Evolutionary conservation across 2,888 invertebrate species (phyloP).

Genomic region (Erpobdella octoculata): DNA sequence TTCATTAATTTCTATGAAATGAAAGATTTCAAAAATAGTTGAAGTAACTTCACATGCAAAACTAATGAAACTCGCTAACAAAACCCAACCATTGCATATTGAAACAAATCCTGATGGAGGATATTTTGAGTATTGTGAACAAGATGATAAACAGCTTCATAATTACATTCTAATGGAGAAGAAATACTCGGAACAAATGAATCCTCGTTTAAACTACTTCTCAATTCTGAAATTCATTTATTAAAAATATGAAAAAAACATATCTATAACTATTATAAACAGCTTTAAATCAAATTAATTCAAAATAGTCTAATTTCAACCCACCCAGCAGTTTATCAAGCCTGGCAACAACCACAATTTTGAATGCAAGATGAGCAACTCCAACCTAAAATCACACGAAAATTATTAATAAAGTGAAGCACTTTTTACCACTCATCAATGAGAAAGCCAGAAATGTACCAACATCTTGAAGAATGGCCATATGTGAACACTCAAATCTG

Average conservation of each 20-base stretch:
- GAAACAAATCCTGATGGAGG: slow-evolving; percentile 59
- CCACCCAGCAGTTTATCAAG: slow-evolving; percentile 41
- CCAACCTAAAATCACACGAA: slow-evolving; percentile 42
- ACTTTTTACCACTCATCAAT: background rate
- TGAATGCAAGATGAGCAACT: slow-evolving; percentile 47
- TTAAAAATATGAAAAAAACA: background rate
- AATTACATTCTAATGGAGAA: slow-evolving; percentile 42
- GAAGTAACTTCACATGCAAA: background rate
- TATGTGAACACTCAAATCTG: slow-evolving; percentile 43
- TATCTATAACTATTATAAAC: background rate
- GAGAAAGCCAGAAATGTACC: slow-evolving; percentile 32
- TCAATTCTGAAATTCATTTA: background rate
- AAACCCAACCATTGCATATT: slow-evolving; percentile 55
- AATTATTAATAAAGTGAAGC: background rate
- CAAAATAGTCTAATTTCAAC: background rate
- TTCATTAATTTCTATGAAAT: no score
- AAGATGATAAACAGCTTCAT: slow-evolving; percentile 62
- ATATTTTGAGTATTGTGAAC: slow-evolving; percentile 68
- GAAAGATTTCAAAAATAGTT: no score
- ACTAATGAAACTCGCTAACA: background rate
- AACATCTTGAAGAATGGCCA: slow-evolving; percentile 45
- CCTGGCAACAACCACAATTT: slow-evolving; percentile 43
- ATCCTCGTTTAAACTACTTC: background rate
- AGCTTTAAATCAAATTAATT: background rate
- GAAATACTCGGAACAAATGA: slow-evolving; percentile 17